Base-by-base conservation (phyloP, 2,797 vertebrate genomes). In the Ispidina lecontei region DNA sequence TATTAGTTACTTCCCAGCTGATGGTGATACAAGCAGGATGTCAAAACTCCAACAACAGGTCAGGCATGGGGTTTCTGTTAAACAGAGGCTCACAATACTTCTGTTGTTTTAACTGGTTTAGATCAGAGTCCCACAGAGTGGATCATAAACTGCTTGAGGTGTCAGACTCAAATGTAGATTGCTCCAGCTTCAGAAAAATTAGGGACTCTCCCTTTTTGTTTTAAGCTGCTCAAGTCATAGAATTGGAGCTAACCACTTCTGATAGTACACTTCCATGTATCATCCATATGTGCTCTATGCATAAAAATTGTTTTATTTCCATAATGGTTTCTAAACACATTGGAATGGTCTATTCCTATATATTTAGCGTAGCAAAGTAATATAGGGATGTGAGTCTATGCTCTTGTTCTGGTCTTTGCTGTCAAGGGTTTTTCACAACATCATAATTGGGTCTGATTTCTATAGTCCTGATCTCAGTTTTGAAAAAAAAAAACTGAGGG, bases 1-100 rank as follows among this genome's bases (percentile, higher is more conserved):
- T 89, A 63, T 77, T 95, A 58, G 89, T 95, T 92, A 76, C 75
- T 80, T 92, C 65, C 94, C 70, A 43, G 72, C 17, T 83, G 84
- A 80, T 14, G 17, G 17, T 68, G 65, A 62, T 78, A 70, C 17
- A 52, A 54, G 33, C 20, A 83, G 37, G 44, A 39, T 76, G 49
- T 64, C 69, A 77, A 82, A 93, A 87, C 20, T 46, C 35, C 37
- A 75, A 6, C 28, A 12, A 68, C n/a, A 60, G 76, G 8, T 94
- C 33, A 59, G 44, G 22, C 0, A 2, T 37, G 9, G 25, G 11
- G 16, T 44, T 89, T 72, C 77, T 65, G 12, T 62, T 71, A 71
- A 85, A 55, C 28, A 59, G 12, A 41, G 33, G 39, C 2, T 83
- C 65, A 10, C 1, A 29, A 28, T 75, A 22, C 37, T 70, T 64